Conservation (phyloP, 2,888 invertebrate genomes). For the Smittia aterrima region DNA sequence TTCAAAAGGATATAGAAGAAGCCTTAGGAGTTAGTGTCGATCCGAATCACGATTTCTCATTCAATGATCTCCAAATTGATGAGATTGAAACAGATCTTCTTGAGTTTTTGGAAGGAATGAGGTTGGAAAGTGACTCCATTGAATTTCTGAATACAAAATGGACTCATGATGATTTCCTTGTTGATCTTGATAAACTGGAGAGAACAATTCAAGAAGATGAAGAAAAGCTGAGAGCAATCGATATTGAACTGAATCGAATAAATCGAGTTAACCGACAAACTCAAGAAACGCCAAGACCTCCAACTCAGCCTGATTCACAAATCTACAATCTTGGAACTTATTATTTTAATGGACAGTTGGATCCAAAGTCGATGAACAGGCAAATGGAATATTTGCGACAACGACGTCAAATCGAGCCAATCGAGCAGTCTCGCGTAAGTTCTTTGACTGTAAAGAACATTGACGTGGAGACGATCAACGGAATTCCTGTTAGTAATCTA, state of each 20-base stretch:
- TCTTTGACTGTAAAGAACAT: constrained; percentile 48
- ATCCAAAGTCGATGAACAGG: neutral
- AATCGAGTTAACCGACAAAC: constrained; percentile 16
- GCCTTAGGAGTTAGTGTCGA: constrained; percentile 46
- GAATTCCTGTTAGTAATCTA: constrained; percentile 44
- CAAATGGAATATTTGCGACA: neutral
- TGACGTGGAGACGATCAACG: constrained; percentile 49
- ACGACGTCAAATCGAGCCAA: constrained; percentile 1
- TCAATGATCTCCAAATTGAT: constrained; percentile 14
- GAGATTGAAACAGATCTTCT: constrained; percentile 11
- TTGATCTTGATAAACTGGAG: constrained; percentile 45
- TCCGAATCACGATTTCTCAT: constrained; percentile 1
- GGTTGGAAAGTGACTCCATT: constrained; percentile 15
- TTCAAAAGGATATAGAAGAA: constrained; percentile 20
- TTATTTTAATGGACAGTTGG: constrained; percentile 25
- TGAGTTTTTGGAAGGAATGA: neutral
- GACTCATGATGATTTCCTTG: constrained; percentile 46
- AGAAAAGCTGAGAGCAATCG: constrained; percentile 1
- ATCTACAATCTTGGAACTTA: neutral
- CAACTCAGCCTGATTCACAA: neutral
- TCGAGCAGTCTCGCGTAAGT: constrained; percentile 47
- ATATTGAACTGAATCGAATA: neutral
- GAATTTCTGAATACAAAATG: constrained; percentile 45
- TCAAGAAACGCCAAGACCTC: neutral
- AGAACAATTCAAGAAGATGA: constrained; percentile 1